Evolutionary conservation across 1,140 invertebrate genomes (phyloP), one percentile per base, ranked within the genome.

Genomic region (Drosophila ercepeae): DNA sequence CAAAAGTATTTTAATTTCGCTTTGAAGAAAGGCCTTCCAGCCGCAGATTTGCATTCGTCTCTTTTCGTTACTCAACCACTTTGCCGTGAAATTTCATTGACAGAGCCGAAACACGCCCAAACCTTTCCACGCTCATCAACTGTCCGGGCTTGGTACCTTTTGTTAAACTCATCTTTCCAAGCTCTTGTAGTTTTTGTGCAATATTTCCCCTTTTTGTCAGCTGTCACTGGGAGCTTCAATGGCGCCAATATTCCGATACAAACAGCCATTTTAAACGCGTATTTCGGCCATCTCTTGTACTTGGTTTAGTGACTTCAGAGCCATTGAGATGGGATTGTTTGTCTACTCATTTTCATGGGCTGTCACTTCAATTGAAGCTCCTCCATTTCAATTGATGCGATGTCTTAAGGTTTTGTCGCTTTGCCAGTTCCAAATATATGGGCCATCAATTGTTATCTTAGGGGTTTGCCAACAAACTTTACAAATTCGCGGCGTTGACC

Each of bases 261-360:
- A 7, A 55, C 46, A 58, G 18, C n/a, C 14, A 39, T 39, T 44
- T 21, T 29, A 41, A 64, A 16, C 39, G 53, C 54, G 7, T 36
- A 45, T 60, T 57, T 74, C 23, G 19, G 29, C 23, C 41, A 39
- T 39, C 41, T 21, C 45, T 32, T 53, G 25, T 14, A 51, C 73
- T 78, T 73, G 36, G 27, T 57, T 75, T 72, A 72, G 57, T 67
- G 55, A 71, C 44, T 68, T 60, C 49, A 68, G 50, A 72, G 53
- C 71, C 68, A 83, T 86, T 60, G 59, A 83, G 73, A 49, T 58
- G 52, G 72, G 64, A 55, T 72, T 84, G 72, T 86, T 84, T 86
- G 65, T 79, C 81, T 52, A 75, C 79, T 84, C 61, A 52, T 83
- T 78, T 84, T 78, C 81, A 84, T 74, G 78, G 79, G 72, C 81